phyloP scores from a whole-genome alignment of 2,797 vertebrate species.

The Macrochelys suwanniensis region DNA sequence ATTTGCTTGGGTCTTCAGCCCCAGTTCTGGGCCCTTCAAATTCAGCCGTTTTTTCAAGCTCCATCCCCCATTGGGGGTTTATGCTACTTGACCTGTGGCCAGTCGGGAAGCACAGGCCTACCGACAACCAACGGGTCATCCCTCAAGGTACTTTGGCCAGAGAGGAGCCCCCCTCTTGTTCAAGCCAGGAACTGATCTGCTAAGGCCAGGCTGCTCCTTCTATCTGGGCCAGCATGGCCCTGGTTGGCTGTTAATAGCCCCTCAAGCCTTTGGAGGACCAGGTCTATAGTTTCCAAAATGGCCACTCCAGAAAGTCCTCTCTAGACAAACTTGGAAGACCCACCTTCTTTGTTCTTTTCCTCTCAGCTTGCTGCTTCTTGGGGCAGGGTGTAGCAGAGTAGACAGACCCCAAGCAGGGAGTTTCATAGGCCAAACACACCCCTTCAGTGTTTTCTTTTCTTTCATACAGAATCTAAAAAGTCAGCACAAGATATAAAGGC shows the following conservation, averaged over 20 bases:
- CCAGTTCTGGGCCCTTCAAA: neutral
- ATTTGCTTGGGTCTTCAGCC: neutral
- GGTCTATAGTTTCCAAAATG: neutral
- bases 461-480: constrained; percentile 62
- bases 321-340: neutral
- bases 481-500: constrained; percentile 44
- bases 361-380: neutral
- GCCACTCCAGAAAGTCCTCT: neutral
- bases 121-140: neutral
- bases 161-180: no score
- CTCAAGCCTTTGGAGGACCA: neutral
- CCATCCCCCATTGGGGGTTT: neutral
- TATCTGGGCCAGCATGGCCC: no score
- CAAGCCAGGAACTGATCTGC: no score
- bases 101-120: neutral
- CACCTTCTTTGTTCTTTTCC: neutral
- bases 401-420: neutral
- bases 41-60: neutral
- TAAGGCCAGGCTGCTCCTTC: no score
- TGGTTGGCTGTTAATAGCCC: no score
- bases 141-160: no score
- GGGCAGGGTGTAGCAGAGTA: neutral
- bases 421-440: neutral
- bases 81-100: neutral
- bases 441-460: neutral